Percentiles rank a stretch among this genome's conserved stretches.
Evolutionary conservation across 92 coral and sea anemone species (phyloP).

Genomic region (Actinernus sp.): DNA sequence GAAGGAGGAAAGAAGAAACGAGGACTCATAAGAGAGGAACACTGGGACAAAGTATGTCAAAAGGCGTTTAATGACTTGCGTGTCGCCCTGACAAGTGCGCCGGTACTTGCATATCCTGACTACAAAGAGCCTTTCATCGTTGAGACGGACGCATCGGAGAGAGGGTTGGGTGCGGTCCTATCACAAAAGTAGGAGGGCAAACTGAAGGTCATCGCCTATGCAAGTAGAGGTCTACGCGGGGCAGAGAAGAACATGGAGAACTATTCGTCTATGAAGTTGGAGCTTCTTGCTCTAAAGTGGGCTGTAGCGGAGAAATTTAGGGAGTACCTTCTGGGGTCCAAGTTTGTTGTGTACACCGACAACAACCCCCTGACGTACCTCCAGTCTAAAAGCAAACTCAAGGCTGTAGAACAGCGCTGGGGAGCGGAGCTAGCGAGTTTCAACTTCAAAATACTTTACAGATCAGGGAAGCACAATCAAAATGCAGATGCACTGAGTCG

Average conservation of each 20-base stretch:
- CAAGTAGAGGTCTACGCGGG: slow-evolving; percentile 53
- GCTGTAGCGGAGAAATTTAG: slow-evolving; percentile 69
- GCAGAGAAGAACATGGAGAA: slow-evolving; percentile 70
- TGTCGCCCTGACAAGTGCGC: slow-evolving; percentile 49
- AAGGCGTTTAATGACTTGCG: slow-evolving; percentile 42
- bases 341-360: slow-evolving; percentile 60
- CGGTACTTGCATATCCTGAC: slow-evolving; percentile 66
- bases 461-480: slow-evolving; percentile 54
- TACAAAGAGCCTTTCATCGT: slow-evolving; percentile 54
- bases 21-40: too few relatives aligned
- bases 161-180: slow-evolving; percentile 49
- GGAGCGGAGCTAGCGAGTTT: slow-evolving; percentile 62
- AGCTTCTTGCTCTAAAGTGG: slow-evolving; percentile 63
- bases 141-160: slow-evolving; percentile 65
- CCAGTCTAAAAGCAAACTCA: slow-evolving; percentile 54
- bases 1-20: slow-evolving; percentile 32
- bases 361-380: slow-evolving; percentile 64
- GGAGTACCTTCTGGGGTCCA: slow-evolving; percentile 61
- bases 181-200: too few relatives aligned
- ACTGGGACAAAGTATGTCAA: slow-evolving; percentile 47
- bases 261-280: slow-evolving; percentile 65
- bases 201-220: slow-evolving; percentile 68
- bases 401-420: slow-evolving; percentile 63
- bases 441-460: slow-evolving; percentile 54
- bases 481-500: slow-evolving; percentile 27